phyloP scores from a whole-genome alignment of 1,140 invertebrate species.

The Brachionus paranguensis region DNA sequence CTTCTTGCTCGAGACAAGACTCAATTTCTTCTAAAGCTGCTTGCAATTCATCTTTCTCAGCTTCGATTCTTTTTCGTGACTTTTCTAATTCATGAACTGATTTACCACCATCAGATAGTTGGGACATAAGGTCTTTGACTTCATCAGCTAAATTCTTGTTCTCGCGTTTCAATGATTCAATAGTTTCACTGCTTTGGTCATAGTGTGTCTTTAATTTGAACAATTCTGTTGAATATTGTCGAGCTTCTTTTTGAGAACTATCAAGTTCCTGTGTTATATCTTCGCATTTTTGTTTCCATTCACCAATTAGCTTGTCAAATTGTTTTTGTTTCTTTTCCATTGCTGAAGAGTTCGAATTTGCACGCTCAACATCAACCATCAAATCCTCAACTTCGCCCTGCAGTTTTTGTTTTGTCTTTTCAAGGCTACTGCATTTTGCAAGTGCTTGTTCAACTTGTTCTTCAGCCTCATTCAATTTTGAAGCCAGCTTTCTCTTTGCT shows the following conservation, averaged over 20 bases:
- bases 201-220: slow-evolving; percentile 96
- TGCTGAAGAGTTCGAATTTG: slow-evolving; percentile 69
- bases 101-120: slow-evolving; percentile 89
- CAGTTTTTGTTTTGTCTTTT: slow-evolving; percentile 93
- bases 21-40: slow-evolving; percentile 97
- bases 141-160: slow-evolving; percentile 92
- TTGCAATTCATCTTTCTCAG: slow-evolving; percentile 97
- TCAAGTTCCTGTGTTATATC: slow-evolving; percentile 93
- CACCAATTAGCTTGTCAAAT: slow-evolving; percentile 97
- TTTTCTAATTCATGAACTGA: slow-evolving; percentile 94
- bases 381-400: slow-evolving; percentile 95
- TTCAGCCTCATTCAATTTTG: slow-evolving; percentile 90
- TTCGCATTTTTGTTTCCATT: slow-evolving; percentile 99
- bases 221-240: slow-evolving; percentile 96
- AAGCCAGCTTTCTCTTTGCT: slow-evolving; percentile 91
- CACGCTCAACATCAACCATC: slow-evolving; percentile 90
- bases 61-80: slow-evolving; percentile 89
- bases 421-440: slow-evolving; percentile 87
- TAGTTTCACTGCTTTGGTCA: slow-evolving; percentile 89
- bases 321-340: slow-evolving; percentile 99
- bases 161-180: slow-evolving; percentile 92
- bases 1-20: slow-evolving; percentile 84
- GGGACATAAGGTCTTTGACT: slow-evolving; percentile 79
- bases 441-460: slow-evolving; percentile 73
- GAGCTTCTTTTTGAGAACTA: slow-evolving; percentile 94